Evolutionary conservation across 1,140 invertebrate genomes (phyloP), one percentile per base, ranked within the genome.

Genomic region (Pemphigus obesinymphae): DNA sequence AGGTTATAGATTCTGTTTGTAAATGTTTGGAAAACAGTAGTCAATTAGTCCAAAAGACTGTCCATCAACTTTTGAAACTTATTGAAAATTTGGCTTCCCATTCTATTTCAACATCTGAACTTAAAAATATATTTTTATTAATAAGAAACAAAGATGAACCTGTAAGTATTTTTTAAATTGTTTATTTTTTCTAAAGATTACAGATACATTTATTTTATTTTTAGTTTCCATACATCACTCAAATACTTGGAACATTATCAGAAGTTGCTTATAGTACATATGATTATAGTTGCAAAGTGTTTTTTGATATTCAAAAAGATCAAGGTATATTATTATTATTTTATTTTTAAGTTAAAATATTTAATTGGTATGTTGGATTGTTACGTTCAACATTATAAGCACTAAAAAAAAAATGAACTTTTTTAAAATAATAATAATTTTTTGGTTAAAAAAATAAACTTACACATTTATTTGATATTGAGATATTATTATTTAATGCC

Each of bases 11-110:
- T 53, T 86, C 86, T 4, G 86, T 88, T 3, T 88, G 88, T 78
- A 85, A 86, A 50, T 80, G 80, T 68, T 83, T 83, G 50, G 34
- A 58, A 48, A 78, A 83, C n/a, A 53, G 50, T 48, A 68, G 70
- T 40, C 13, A 50, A 5, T 81, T 84, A 61, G 43, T 82, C 29
- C 85, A 84, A 80, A 85, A 84, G 29, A 87, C 88, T 82, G 85
- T 87, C 83, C 87, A 88, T 81, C 88, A 89, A 84, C 84, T 91
- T 37, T 89, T 91, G 61, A 88, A 88, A 82, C 84, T 91, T 15
- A 86, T 91, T 45, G 90, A 91, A 86, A 87, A 87, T 83, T 85
- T 91, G 23, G 90, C 89, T 58, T 89, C 88, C 66, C 86, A 90
- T 58, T 91, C 90, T 63, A 89, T 91, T 75, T 88, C 88, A 26